Evolutionary conservation across 1,140 invertebrate species (phyloP).

Genomic region (Drosophila hydei): DNA sequence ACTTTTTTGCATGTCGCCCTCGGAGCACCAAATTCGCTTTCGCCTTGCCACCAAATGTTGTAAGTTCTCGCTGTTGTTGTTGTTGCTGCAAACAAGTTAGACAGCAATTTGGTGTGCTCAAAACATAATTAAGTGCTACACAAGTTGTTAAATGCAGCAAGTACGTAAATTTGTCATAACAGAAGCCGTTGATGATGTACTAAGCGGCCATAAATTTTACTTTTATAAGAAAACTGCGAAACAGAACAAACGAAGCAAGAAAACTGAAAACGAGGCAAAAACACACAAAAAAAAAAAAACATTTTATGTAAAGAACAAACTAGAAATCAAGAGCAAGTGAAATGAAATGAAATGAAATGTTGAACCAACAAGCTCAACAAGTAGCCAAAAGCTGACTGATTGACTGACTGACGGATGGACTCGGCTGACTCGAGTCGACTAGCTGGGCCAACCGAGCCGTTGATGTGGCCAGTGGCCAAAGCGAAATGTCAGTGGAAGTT

Average conservation of each 20-base stretch:
- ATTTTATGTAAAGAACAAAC: slow-evolving; percentile 53
- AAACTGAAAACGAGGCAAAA: slow-evolving; percentile 31
- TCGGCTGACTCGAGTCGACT: not conserved
- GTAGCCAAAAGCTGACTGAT: slow-evolving; percentile 38
- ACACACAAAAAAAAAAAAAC: slow-evolving; percentile 7
- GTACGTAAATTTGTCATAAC: slow-evolving; percentile 68
- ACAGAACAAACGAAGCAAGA: slow-evolving; percentile 22
- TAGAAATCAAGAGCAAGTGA: slow-evolving; percentile 60
- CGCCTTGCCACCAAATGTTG: slow-evolving; percentile 31
- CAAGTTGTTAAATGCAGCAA: slow-evolving; percentile 65
- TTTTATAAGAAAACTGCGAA: slow-evolving; percentile 67
- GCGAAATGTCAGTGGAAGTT: slow-evolving; percentile 72
- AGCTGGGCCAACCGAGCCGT: slow-evolving; percentile 56
- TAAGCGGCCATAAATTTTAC: slow-evolving; percentile 79
- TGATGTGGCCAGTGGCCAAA: slow-evolving; percentile 69
- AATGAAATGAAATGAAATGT: slow-evolving; percentile 58
- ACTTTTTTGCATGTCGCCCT: slow-evolving; percentile 61
- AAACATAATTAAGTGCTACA: slow-evolving; percentile 81
- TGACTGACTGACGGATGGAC: slow-evolving; percentile 12
- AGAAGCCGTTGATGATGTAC: slow-evolving; percentile 66
- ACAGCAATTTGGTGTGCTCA: slow-evolving; percentile 54
- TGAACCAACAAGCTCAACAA: slow-evolving; percentile 60
- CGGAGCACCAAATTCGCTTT: slow-evolving; percentile 72
- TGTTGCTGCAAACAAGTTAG: slow-evolving; percentile 32
- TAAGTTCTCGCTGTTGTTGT: slow-evolving; percentile 24